Evolutionary conservation across 1,140 invertebrate species (phyloP), one percentile per base, ranked within the genome.

Genomic region (Tetramorium simillimum): DNA sequence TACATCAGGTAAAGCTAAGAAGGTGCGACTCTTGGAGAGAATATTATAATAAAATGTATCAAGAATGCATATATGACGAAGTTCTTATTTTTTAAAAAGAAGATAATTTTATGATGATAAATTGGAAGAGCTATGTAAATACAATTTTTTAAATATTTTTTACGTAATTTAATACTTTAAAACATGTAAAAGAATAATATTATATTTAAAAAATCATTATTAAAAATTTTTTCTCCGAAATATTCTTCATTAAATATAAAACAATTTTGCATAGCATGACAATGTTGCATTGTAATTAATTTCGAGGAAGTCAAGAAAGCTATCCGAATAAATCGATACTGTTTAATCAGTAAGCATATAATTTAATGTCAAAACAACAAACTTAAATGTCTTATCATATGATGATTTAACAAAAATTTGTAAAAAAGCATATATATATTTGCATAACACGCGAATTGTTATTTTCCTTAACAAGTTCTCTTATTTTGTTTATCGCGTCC

Each of bases 341-440:
- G 21, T n/a, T 63, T 24, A 37, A 56, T 70, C 28, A 18, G 70
- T 70, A 69, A 6, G 16, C 49, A 28, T 16, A 46, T n/a, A 67
- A 77, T 62, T 77, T 40, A 69, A 67, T 24, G 12, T 58, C 49
- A 70, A 81, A 81, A 70, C 16, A 81, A 81, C 43, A 43, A 62
- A 62, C 10, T 51, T 12, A n/a, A 65, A 80, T 16, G 3, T 43
- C 12, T 80, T 81, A 81, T 81, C 77, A 16, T 21, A n/a, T 49
- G 16, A 40, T 43, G 33, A 81, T 81, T 56, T 67, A 67, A 78
- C 14, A 12, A 3, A 12, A 33, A 16, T 46, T 24, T 49, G 14
- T 24, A 14, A 16, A 43, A 33, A 78, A 63, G n/a, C 12, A 21
- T n/a, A 7, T 75, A 7, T 75, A n/a, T 58, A 37, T 53, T 67